phyloP scores from a whole-genome alignment of 2,113 vertebrate genomes.

The Shinisaurus crocodilurus region DNA sequence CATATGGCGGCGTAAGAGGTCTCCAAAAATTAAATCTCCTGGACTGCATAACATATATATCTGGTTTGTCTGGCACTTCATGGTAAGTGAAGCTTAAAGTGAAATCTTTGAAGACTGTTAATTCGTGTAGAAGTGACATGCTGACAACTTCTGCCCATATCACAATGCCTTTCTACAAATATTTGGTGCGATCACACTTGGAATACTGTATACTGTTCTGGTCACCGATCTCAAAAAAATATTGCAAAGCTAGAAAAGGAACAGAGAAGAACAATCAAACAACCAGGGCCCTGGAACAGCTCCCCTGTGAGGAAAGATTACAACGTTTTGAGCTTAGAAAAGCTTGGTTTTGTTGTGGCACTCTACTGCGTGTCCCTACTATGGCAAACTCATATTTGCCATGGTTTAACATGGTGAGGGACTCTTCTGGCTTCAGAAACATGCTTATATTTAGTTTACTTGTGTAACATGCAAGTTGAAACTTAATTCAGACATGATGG shows the following conservation, averaged over 20 bases:
- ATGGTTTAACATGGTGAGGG: not conserved
- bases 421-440: not conserved
- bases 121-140: not conserved
- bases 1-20: conserved; percentile 81
- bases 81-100: conserved; percentile 78
- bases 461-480: not conserved
- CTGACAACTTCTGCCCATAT: not conserved
- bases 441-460: not conserved
- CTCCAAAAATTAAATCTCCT: conserved; percentile 85
- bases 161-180: not conserved
- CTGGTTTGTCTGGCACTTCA: conserved; percentile 85
- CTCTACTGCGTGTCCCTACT: not conserved
- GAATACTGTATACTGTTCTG: not conserved
- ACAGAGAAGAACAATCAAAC: not conserved
- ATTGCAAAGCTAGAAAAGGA: not conserved
- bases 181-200: not conserved
- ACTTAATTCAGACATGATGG: not conserved
- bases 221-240: too few species aligned
- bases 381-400: not conserved
- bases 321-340: too few species aligned
- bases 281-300: too few species aligned
- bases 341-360: too few species aligned
- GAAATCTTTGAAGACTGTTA: not conserved
- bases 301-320: too few species aligned
- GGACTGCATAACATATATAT: conserved; percentile 84